Percentiles rank a stretch among this genome's conserved stretches.
These are phyloP conservation scores for Entelurus aequoreus DNA, from an alignment of 2,113 vertebrate genomes.

Conservation along the genomic window DNA sequence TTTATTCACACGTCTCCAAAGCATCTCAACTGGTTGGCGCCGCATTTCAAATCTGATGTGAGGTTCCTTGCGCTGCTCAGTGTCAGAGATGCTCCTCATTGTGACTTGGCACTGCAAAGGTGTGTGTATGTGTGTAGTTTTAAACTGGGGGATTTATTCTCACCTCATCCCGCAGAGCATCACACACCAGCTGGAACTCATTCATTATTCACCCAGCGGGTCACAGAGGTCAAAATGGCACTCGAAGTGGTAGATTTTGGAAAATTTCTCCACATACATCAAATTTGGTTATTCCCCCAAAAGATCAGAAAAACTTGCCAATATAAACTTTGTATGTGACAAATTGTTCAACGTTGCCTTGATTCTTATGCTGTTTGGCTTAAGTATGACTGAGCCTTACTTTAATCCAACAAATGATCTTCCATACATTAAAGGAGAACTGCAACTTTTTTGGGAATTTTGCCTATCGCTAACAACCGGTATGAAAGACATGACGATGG, in stretches of 20 bases:
- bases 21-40: constrained; percentile 14
- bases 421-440: too few relatives aligned
- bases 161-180: constrained; percentile 49
- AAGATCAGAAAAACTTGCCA: too few relatives aligned
- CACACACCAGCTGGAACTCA: constrained; percentile 60
- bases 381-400: too few relatives aligned
- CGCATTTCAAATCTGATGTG: constrained; percentile 38
- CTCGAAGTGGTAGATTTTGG: constrained; percentile 25
- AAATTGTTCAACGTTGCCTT: too few relatives aligned
- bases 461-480: too few relatives aligned
- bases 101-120: constrained; percentile 39
- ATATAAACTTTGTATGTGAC: too few relatives aligned
- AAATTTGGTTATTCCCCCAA: too few relatives aligned
- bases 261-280: constrained; percentile 12
- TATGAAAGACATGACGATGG: too few relatives aligned
- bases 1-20: constrained; percentile 34
- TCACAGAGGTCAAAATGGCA: constrained; percentile 42
- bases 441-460: too few relatives aligned
- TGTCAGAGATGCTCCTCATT: constrained; percentile 21
- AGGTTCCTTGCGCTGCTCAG: constrained; percentile 1
- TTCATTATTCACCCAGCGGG: constrained; percentile 53
- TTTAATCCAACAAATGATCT: too few relatives aligned
- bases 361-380: too few relatives aligned
- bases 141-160: constrained; percentile 50
- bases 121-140: constrained; percentile 17